A percentile compares a stretch with the other conserved stretches of the same genome.
Conservation (phyloP, 2,113 vertebrate genomes). For the Zapornia atra region DNA sequence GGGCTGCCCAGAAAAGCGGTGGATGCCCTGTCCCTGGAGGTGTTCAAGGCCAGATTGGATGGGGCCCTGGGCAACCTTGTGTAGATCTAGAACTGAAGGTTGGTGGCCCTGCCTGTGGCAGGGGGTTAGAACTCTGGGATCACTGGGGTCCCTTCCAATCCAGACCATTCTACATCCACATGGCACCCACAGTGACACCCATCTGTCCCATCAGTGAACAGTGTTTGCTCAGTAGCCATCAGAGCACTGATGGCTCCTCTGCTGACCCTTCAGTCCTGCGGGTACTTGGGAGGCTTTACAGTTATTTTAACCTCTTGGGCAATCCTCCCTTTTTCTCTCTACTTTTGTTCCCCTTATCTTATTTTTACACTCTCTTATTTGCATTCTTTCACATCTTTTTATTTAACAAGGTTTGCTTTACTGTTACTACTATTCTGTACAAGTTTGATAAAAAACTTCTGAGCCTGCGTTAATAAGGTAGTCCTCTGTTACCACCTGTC, state of each 20-base stretch:
- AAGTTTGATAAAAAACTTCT: neutral
- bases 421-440: neutral
- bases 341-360: slow-evolving; percentile 49
- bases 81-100: no score
- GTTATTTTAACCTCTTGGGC: slow-evolving; percentile 1
- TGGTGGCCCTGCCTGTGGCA: no score
- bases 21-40: no score
- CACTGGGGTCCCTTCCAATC: no score
- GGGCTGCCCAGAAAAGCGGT: no score
- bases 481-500: slow-evolving; percentile 9
- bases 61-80: no score
- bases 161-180: neutral
- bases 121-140: no score
- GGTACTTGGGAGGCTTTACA: neutral
- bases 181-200: neutral
- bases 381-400: slow-evolving; percentile 53
- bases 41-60: no score
- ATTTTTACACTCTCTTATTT: slow-evolving; percentile 32
- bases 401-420: slow-evolving; percentile 55
- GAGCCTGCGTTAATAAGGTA: slow-evolving; percentile 35
- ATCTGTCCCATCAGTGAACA: neutral
- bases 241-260: neutral
- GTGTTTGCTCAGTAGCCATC: neutral
- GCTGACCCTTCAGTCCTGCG: neutral
- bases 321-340: slow-evolving; percentile 48